A percentile compares a stretch with the other conserved stretches of the same genome.
phyloP scores from a whole-genome alignment of 1,140 invertebrate species.

The Ptiloglossa arizonensis region DNA sequence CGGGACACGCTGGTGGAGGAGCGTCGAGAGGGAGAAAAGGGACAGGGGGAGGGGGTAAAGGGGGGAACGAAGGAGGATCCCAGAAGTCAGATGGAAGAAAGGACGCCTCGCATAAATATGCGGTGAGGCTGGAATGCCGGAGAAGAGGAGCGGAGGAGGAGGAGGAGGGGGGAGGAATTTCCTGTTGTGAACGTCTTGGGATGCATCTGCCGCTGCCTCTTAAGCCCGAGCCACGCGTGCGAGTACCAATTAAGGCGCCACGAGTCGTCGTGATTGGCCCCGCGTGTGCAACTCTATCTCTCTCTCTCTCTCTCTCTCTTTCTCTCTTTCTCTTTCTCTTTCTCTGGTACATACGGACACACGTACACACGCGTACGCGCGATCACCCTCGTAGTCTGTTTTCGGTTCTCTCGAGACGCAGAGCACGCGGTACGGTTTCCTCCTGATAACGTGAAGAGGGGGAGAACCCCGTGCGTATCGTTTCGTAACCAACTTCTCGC shows the following conservation, averaged over 20 bases:
- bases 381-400: too few species aligned
- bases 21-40: constrained; percentile 1
- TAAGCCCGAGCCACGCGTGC: constrained; percentile 62
- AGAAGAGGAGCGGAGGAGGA: constrained; percentile 49
- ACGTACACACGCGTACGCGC: too few species aligned
- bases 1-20: background rate
- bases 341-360: too few species aligned
- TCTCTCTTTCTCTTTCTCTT: constrained; percentile 21
- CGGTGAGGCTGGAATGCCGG: constrained; percentile 49
- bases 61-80: constrained; percentile 34
- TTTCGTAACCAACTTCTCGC: too few species aligned
- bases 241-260: constrained; percentile 69
- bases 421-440: background rate
- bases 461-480: too few species aligned
- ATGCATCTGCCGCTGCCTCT: constrained; percentile 76
- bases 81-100: constrained; percentile 43
- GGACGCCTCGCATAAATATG: constrained; percentile 42
- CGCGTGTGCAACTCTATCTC: constrained; percentile 22
- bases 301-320: constrained; percentile 10
- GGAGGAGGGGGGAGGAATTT: constrained; percentile 74
- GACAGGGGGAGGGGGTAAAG: background rate
- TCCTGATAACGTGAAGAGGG: constrained; percentile 31
- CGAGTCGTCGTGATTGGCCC: constrained; percentile 55
- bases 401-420: background rate
- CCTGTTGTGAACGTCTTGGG: constrained; percentile 80